Conservation (phyloP, 2,888 invertebrate species). For the Aplocera efformata region DNA sequence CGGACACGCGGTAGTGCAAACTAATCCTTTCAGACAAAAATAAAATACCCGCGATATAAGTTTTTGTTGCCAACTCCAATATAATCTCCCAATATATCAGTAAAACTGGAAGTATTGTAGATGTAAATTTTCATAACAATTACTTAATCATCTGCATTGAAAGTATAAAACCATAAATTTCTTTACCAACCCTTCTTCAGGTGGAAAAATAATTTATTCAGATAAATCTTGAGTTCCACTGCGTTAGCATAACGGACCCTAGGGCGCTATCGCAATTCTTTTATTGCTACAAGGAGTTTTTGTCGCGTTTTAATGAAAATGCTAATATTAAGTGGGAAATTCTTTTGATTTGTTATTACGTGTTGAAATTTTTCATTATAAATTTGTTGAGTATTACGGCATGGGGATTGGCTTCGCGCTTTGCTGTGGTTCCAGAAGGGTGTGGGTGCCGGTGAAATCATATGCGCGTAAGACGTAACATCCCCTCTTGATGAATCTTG, state of each 20-base stretch:
- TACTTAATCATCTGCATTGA: conserved; percentile 10
- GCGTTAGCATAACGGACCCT: conserved; percentile 55
- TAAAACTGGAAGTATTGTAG: neutral
- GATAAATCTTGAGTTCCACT: conserved; percentile 72
- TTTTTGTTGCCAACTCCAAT: no score
- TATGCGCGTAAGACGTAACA: no score
- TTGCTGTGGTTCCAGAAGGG: no score
- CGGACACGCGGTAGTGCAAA: no score
- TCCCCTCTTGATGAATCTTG: no score
- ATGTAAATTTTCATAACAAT: neutral
- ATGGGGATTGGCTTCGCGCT: no score
- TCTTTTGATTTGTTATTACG: conserved; percentile 19
- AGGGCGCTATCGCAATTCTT: conserved; percentile 69
- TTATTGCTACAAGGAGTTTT: conserved; percentile 65
- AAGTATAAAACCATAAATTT: conserved; percentile 57
- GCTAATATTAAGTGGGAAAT: conserved; percentile 38
- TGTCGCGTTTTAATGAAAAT: conserved; percentile 63
- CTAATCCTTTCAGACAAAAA: no score
- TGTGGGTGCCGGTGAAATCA: no score
- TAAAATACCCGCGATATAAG: no score
- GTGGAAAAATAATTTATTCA: conserved; percentile 77
- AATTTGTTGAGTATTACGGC: conserved; percentile 16
- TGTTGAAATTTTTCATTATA: conserved; percentile 16
- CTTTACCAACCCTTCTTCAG: conserved; percentile 74
- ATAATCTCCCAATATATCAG: no score